Conservation (phyloP, 2,797 vertebrate species). For the Lepus oiostolus region DNA sequence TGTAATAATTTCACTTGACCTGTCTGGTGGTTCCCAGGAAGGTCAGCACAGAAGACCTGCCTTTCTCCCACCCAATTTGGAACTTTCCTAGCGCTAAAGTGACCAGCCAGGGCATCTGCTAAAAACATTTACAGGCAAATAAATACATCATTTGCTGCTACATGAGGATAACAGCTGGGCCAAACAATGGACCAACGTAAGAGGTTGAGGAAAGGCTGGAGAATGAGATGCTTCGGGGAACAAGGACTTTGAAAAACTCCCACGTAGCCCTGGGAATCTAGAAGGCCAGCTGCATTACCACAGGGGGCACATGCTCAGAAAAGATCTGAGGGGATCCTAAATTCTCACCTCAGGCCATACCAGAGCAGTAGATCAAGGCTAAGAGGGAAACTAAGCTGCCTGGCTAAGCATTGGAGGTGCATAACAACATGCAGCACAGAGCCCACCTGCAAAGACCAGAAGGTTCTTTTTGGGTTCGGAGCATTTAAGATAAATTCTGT, state of each 20-base stretch:
- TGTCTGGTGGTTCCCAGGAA: not conserved
- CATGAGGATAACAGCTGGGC: not conserved
- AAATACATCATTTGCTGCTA: not conserved
- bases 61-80: not conserved
- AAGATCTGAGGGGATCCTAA: not conserved
- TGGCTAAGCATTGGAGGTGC: not conserved
- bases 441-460: not conserved
- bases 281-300: not conserved
- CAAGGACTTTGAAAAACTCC: not conserved
- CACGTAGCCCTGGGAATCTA: not conserved
- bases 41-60: constrained; percentile 12
- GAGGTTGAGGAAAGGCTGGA: not conserved
- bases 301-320: not conserved
- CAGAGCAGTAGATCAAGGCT: not conserved
- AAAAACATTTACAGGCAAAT: constrained; percentile 50
- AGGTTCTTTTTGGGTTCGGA: not conserved
- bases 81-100: not conserved
- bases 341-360: not conserved
- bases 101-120: not conserved
- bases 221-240: not conserved
- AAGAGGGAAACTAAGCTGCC: not conserved
- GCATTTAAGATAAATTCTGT: not conserved
- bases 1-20: constrained; percentile 7
- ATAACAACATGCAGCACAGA: not conserved
- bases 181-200: constrained; percentile 19